phyloP scores from a whole-genome alignment of 2,113 vertebrate species.

The Mormyrus lacerda region DNA sequence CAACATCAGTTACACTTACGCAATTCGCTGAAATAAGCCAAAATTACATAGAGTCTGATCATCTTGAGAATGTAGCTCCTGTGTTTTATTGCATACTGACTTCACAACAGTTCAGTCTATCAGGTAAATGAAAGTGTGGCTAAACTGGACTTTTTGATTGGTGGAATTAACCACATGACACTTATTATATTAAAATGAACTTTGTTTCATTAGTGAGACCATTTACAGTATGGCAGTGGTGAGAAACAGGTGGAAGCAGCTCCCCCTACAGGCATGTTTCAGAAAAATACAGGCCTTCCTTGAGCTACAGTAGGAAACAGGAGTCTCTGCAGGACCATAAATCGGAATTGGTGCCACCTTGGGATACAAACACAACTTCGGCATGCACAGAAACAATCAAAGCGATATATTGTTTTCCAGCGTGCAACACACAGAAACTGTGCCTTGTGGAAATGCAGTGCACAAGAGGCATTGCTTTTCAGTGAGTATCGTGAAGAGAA shows the following conservation, averaged over 20 bases:
- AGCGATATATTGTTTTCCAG: too few relatives aligned
- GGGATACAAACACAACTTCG: too few relatives aligned
- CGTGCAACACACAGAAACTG: too few relatives aligned
- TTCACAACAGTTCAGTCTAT: background rate
- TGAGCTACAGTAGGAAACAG: background rate
- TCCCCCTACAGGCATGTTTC: background rate
- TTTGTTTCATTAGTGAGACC: background rate
- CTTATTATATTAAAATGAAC: background rate
- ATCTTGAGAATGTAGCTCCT: background rate
- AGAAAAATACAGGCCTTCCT: background rate
- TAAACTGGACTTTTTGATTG: background rate
- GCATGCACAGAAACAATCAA: too few relatives aligned
- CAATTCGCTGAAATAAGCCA: background rate
- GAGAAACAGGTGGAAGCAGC: background rate
- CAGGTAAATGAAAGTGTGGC: background rate
- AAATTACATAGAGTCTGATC: background rate
- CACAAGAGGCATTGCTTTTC: too few relatives aligned
- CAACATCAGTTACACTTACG: background rate
- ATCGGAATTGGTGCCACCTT: too few relatives aligned
- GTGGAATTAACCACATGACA: background rate
- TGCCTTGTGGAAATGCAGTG: too few relatives aligned
- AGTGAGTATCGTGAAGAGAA: too few relatives aligned
- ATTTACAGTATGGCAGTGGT: background rate
- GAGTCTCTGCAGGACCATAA: too few relatives aligned
- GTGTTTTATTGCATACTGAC: background rate